Base-by-base conservation (phyloP, 1,140 invertebrate genomes). In the Helicoverpa armigera region DNA sequence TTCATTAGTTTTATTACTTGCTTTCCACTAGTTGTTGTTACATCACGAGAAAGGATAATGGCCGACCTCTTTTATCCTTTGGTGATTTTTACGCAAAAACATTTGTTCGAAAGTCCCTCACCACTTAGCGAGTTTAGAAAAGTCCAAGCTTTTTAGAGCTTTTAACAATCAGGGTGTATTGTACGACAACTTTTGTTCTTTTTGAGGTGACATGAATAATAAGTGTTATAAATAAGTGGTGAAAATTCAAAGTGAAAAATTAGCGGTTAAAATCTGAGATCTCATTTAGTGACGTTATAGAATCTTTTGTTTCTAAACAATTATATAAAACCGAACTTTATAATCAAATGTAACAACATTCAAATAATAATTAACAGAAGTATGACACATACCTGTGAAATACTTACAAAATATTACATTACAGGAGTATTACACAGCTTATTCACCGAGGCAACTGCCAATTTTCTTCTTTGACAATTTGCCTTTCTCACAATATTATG, bases 1-100 rank as follows among this genome's bases (percentile, higher is more conserved):
- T 29, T 77, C 75, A 77, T 77, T 77, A 77, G 61, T 77, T 77
- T 77, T 77, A 77, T 77, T 77, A 29, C 75, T 29, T 56, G 50
- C 75, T 10, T 77, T 77, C n/a, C 29, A 1, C 23, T 65, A 51
- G 61, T 10, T 51, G 51, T 50, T 16, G 14, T 67, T 53, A 56
- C 61, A 51, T 77, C 61, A 77, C 75, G n/a, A 61, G 16, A 43
- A 29, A 53, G 61, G 61, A 67, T 67, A 76, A 76, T 35, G 60
- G 61, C 51, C 29, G 48, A 67, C 61, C 29, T 69, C 61, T 77
- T 77, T 77, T 67, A 56, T 29, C 23, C 23, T 16, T 54, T 18
- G 48, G 18, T n/a, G 48, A 53, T 63, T 77, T 72, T 72, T 72
- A 54, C 43, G 31, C 9, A 48, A 18, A 70, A 70, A 51, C 13